phyloP scores from a whole-genome alignment of 2,888 invertebrate species.

The Julus scandinavius region DNA sequence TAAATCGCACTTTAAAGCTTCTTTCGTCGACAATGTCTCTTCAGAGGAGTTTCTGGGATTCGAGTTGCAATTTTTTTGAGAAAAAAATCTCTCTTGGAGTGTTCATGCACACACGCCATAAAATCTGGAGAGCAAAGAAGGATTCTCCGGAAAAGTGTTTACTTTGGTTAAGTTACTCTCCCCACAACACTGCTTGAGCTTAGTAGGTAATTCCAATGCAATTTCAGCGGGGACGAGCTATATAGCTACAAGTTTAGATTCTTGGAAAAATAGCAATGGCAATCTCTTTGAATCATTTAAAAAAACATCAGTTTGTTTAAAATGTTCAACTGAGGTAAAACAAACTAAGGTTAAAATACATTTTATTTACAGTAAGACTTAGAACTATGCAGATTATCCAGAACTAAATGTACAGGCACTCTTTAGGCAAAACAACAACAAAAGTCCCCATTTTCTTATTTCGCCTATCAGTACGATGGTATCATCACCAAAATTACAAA shows the following conservation, averaged over 20 bases:
- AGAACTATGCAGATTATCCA: no score
- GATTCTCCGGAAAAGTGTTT: constrained; percentile 6
- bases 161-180: constrained; percentile 19
- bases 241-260: neutral
- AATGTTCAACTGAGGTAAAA: no score
- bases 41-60: constrained; percentile 2
- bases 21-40: constrained; percentile 34
- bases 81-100: neutral
- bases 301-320: no score
- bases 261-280: neutral
- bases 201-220: constrained; percentile 25
- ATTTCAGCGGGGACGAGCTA: neutral
- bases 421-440: neutral
- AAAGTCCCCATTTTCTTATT: neutral
- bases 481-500: neutral
- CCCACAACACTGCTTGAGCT: neutral
- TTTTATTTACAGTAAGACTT: no score
- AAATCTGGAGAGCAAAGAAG: constrained; percentile 32
- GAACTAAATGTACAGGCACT: no score
- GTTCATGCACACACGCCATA: constrained; percentile 37
- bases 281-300: neutral
- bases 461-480: neutral
- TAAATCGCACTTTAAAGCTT: constrained; percentile 8
- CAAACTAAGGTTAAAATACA: no score
- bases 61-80: neutral